Evolutionary conservation across 2,797 vertebrate species (phyloP), one percentile per base, ranked within the genome.

Genomic region (Cyclura pinguis): DNA sequence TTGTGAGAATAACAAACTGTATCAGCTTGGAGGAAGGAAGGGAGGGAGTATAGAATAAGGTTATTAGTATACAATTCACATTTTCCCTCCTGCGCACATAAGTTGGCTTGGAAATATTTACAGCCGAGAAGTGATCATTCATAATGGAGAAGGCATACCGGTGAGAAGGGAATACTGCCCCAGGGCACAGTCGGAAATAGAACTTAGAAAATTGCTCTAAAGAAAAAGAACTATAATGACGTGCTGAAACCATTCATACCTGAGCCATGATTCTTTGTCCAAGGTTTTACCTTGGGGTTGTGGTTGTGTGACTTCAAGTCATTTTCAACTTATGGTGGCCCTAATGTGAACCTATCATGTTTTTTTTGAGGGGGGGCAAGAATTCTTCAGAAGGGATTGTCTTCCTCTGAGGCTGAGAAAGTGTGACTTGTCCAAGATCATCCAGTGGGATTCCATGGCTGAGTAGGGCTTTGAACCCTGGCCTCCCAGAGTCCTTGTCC

Each of bases 121-220:
- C 69, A 85, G 20, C 47, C 7, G 10, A 52, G 69, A 52, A 27
- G n/a, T 42, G 32, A 73, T 82, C 22, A 24, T 78, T 78, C 87
- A 92, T 67, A 64, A 64, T 93, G 92, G 69, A 91, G 50, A 32
- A 87, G 10, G 85, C 67, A 13, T 72, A 16, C 42, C 50, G 74
- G 35, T 78, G 77, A 50, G 22, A 50, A 78, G 77, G 42, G 42
- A 78, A 47, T 38, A 78, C 27, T 29, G 42, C 77, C 42, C 35
- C 42, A 10, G 42, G 74, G 74, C 42, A 42, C 38, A 47, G 42
- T 77, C 74, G 27, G 38, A 78, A 38, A 20, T 12, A 78, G 27
- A 27, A 47, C 24, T 78, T 78, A 47, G 77, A 50, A 78, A 29
- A 13, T 27, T 50, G 47, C 42, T 78, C 9, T 78, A 27, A 78